Percentiles rank a stretch among this genome's conserved stretches.
These are phyloP conservation scores for Xestoiulus laeticollis DNA, from an alignment of 2,888 invertebrate genomes.

Conservation along the genomic window DNA sequence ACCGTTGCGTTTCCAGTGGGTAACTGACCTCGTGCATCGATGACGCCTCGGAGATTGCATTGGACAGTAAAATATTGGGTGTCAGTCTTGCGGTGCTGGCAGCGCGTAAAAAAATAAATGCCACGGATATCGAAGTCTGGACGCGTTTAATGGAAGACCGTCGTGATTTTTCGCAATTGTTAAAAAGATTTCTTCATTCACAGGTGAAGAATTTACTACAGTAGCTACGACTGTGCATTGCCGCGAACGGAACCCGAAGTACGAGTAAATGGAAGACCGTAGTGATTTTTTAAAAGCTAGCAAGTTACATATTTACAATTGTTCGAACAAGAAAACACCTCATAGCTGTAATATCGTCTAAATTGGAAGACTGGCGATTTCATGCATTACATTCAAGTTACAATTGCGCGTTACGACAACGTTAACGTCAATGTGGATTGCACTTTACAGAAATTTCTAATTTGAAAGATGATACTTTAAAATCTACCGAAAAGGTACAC, in stretches of 20 bases:
- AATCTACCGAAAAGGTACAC: too few relatives aligned
- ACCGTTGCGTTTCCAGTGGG: not conserved
- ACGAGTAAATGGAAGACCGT: not conserved
- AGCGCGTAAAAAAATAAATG: not conserved
- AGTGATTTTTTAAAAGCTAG: not conserved
- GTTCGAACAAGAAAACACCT: not conserved
- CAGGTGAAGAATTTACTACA: not conserved
- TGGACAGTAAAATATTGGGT: not conserved
- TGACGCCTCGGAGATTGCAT: not conserved
- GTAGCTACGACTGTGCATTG: not conserved
- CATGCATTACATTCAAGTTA: not conserved
- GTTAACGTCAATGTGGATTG: too few relatives aligned
- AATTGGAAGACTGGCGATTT: constrained; percentile 17
- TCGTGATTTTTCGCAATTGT: not conserved
- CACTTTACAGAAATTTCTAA: too few relatives aligned
- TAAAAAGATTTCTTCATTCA: too few relatives aligned
- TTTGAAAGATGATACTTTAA: too few relatives aligned
- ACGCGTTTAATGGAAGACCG: not conserved
- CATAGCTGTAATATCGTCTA: not conserved
- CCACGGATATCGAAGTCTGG: not conserved
- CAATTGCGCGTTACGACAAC: not conserved
- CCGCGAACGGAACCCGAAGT: not conserved
- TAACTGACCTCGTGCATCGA: not conserved
- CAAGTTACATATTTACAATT: not conserved
- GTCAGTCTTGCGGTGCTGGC: not conserved